A percentile compares a stretch with the other conserved stretches of the same genome.
Evolutionary conservation across 2,113 vertebrate species (phyloP).

Genomic region (Pithys albifrons): DNA sequence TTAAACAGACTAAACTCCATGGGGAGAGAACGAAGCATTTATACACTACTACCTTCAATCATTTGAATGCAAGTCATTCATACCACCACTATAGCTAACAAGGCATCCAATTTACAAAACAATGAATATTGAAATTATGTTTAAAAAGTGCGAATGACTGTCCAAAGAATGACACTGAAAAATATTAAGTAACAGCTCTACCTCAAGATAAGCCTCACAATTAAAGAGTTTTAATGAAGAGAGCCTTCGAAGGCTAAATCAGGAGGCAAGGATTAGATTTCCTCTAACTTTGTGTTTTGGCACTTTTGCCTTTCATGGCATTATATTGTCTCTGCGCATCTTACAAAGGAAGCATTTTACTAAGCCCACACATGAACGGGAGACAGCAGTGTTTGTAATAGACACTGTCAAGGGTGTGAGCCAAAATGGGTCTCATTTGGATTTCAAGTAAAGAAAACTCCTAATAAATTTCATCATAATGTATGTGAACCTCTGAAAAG

Average conservation of each 20-base stretch:
- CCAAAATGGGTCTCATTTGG: conserved; percentile 87
- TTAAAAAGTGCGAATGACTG: conserved; percentile 83
- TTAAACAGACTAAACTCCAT: conserved; percentile 52
- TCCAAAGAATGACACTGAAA: conserved; percentile 84
- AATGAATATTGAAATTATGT: conserved; percentile 83
- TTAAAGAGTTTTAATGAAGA: conserved; percentile 86
- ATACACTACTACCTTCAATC: conserved; percentile 79
- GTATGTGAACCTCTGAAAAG: conserved; percentile 83
- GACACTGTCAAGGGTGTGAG: conserved; percentile 87
- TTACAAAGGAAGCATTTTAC: conserved; percentile 90
- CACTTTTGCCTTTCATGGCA: conserved; percentile 88
- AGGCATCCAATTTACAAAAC: conserved; percentile 83
- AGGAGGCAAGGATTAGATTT: conserved; percentile 95
- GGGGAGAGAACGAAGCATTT: conserved; percentile 67
- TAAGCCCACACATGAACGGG: conserved; percentile 86
- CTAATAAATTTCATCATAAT: conserved; percentile 87
- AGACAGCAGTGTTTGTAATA: conserved; percentile 85
- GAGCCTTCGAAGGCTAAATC: conserved; percentile 90
- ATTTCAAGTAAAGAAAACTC: conserved; percentile 86
- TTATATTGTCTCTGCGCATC: conserved; percentile 91
- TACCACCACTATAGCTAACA: conserved; percentile 79
- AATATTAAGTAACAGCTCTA: conserved; percentile 85
- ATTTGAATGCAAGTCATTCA: conserved; percentile 81
- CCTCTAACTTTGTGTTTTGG: conserved; percentile 87
- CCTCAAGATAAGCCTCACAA: conserved; percentile 83